These are phyloP conservation scores for Cairina moschata DNA, from an alignment of 2,113 vertebrate genomes.

Conservation along the genomic window DNA sequence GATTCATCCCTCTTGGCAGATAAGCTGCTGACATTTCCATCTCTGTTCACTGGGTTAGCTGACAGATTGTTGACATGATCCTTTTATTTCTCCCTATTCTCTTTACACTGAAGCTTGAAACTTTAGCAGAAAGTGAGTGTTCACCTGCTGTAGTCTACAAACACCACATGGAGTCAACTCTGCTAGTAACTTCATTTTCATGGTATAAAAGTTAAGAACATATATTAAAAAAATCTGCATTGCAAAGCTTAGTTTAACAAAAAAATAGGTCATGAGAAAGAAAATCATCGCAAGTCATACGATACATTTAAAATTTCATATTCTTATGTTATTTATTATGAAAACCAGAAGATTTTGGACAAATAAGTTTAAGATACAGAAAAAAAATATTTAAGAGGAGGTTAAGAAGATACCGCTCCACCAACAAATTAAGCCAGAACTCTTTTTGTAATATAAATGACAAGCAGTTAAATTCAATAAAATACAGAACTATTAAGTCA, in stretches of 20 bases:
- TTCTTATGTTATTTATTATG: neutral
- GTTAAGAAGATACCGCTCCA: neutral
- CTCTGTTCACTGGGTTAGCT: slow-evolving; percentile 1
- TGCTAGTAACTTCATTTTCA: neutral
- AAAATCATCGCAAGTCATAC: neutral
- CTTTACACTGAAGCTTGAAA: neutral
- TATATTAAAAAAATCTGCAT: neutral
- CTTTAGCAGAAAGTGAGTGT: neutral
- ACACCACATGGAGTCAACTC: neutral
- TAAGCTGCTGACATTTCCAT: slow-evolving; percentile 29
- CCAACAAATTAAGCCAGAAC: neutral
- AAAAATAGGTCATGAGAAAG: neutral
- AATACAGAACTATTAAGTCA: neutral
- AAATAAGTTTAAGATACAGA: neutral
- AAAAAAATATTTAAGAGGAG: neutral
- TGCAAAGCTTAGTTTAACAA: neutral
- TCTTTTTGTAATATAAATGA: neutral
- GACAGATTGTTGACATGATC: slow-evolving; percentile 27
- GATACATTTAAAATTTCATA: neutral
- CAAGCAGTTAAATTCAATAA: neutral
- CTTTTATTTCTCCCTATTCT: neutral
- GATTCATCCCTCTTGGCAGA: slow-evolving; percentile 13
- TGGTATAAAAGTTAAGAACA: neutral
- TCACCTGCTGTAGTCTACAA: neutral
- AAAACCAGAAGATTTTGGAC: neutral